A percentile compares a stretch with the other conserved stretches of the same genome.
phyloP scores from a whole-genome alignment of 2,797 vertebrate genomes.

The Myotis findleyi region DNA sequence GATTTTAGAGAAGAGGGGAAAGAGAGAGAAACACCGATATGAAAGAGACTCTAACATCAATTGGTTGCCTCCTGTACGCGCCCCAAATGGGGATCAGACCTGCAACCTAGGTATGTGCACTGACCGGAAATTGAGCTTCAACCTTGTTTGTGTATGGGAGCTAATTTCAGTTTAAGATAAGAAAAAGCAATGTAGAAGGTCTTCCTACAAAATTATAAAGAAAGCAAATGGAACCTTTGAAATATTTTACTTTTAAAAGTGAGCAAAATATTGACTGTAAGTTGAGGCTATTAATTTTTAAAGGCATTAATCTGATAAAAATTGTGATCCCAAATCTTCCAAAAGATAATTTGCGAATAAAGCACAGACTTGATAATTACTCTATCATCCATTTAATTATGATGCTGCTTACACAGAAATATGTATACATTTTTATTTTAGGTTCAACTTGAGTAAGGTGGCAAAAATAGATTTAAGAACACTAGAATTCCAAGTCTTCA shows the following conservation, averaged over 20 bases:
- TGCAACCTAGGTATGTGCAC: background rate
- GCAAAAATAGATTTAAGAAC: slow-evolving; percentile 93
- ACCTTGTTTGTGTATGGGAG: background rate
- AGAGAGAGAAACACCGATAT: background rate
- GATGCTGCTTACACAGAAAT: slow-evolving; percentile 2
- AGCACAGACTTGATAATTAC: background rate
- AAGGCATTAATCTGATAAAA: background rate
- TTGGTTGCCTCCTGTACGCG: background rate
- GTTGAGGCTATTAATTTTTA: slow-evolving; percentile 21
- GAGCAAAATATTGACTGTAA: background rate
- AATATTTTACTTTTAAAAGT: slow-evolving; percentile 36
- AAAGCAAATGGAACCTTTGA: background rate
- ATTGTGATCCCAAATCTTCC: slow-evolving; percentile 23
- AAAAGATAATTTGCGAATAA: slow-evolving; percentile 47
- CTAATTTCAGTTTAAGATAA: slow-evolving; percentile 26
- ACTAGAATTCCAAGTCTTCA: slow-evolving; percentile 96
- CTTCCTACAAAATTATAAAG: slow-evolving; percentile 28
- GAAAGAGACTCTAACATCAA: background rate
- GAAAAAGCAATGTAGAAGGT: background rate
- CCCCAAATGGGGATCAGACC: background rate
- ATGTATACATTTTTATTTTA: slow-evolving; percentile 81
- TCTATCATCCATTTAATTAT: background rate
- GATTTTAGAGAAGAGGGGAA: background rate
- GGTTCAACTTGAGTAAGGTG: slow-evolving; percentile 94
- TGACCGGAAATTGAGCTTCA: background rate